A percentile compares a stretch with the other conserved stretches of the same genome.
Evolutionary conservation across 64 coral and sea anemone genomes (phyloP).

Genomic region (Dendrophyllia cribrosa): DNA sequence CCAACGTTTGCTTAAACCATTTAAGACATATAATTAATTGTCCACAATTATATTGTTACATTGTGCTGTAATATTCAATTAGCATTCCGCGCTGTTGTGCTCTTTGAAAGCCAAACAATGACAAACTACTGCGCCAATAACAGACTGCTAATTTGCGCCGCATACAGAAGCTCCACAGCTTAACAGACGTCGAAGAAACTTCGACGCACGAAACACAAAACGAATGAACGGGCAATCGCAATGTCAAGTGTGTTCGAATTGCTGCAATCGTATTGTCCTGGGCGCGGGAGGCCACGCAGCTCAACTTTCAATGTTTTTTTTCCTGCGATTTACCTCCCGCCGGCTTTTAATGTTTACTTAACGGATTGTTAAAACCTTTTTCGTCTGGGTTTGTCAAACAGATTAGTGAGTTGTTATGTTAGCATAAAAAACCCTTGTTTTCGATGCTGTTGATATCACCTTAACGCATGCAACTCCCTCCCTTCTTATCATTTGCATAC

Average conservation of each 20-base stretch:
- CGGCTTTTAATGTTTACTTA: slow-evolving; percentile 47
- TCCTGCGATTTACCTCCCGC: slow-evolving; percentile 30
- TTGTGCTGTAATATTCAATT: slow-evolving; percentile 93
- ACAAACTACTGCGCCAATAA: slow-evolving; percentile 55
- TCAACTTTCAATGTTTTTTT: not conserved
- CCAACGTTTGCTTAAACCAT: slow-evolving; percentile 75
- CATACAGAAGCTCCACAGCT: slow-evolving; percentile 5
- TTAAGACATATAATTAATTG: slow-evolving; percentile 95
- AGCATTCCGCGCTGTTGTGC: slow-evolving; percentile 78
- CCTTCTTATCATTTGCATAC: not conserved
- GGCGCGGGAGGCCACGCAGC: slow-evolving; percentile 11
- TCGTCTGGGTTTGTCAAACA: slow-evolving; percentile 16
- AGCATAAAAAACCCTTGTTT: not conserved
- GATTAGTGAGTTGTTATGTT: not conserved
- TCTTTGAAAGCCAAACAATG: slow-evolving; percentile 40
- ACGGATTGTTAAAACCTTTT: slow-evolving; percentile 35
- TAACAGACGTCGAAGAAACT: slow-evolving; percentile 46
- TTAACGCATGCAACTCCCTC: not conserved
- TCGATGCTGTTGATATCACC: not conserved
- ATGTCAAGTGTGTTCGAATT: not conserved
- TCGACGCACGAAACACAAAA: not conserved
- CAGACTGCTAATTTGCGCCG: slow-evolving; percentile 43
- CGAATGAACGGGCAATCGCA: not conserved
- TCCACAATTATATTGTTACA: slow-evolving; percentile 98
- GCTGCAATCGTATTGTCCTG: slow-evolving; percentile 16